Base-by-base conservation (phyloP, 2,888 invertebrate species). In the Pemphredon lugubris region DNA sequence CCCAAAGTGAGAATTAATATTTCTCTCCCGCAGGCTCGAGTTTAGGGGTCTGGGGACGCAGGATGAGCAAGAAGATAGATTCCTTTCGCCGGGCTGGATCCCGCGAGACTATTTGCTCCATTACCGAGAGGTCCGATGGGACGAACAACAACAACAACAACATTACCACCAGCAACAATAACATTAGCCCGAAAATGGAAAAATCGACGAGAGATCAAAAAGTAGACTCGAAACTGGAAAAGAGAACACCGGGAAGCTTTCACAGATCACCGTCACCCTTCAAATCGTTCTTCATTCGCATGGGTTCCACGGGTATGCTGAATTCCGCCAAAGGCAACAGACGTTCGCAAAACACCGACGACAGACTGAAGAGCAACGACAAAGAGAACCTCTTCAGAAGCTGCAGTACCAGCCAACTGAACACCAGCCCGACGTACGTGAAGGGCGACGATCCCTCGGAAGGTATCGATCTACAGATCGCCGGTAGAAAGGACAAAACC, bases 401-500 rank as follows among this genome's bases (percentile, higher is more conserved):
- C 86, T 94, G 94, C 87, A 95, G 95, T 34, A 95, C 95, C 23
- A 95, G 95, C 57, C 95, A 95, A 84, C 89, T 95, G 77, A 94
- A 94, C 70, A 93, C 93, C 20, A 88, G 87, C 37, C 87, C 90
- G 3, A 91, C 91, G 1, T 95, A 95, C 85, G 92, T 95, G 34
- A 94, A 94, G 86, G 95, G 94, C 70, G 95, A 95, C 86, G 95
- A 95, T 90, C 95, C 95, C 6, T 94, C 94, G n/a, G 95, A 95
- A 83, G 95, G 94, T 40, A 92, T 95, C 58, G 95, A 94, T 84
- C 91, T 94, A 78, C 91, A 92, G 88, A 83, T 89, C 26, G 78
- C 80, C 6, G 75, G 80, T 59, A 80, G 86, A 34, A 88, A 88
- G 37, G 88, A 89, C 47, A 88, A 88, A 44, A 89, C 89, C 0